Conservation (phyloP, 2,888 invertebrate genomes). For the Drosophila diplacantha region DNA sequence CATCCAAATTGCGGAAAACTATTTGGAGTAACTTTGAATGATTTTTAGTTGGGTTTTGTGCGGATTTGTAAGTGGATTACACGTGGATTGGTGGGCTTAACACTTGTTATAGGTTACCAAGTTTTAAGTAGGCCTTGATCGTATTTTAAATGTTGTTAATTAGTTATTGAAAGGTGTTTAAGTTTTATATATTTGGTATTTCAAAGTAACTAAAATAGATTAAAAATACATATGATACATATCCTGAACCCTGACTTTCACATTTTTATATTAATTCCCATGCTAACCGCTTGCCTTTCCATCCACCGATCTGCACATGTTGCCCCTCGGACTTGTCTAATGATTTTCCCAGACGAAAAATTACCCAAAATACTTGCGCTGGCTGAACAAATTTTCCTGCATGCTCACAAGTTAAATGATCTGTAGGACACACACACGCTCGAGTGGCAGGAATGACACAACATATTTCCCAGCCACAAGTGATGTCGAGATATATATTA, state of each 20-base stretch:
- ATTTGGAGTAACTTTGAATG: conserved; percentile 24
- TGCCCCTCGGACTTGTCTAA: conserved; percentile 7
- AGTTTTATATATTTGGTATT: background rate
- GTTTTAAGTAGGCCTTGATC: background rate
- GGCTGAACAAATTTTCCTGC: conserved; percentile 36
- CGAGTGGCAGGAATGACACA: conserved; percentile 55
- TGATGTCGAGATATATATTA: conserved; percentile 26
- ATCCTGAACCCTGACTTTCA: too few relatives aligned
- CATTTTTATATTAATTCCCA: background rate
- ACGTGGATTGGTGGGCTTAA: conserved; percentile 1
- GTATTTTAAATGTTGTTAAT: too few relatives aligned
- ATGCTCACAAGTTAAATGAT: conserved; percentile 57
- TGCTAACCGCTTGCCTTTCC: background rate
- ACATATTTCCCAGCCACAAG: conserved; percentile 40
- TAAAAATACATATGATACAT: too few relatives aligned
- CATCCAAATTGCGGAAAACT: conserved; percentile 20
- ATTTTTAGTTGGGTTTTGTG: conserved; percentile 10
- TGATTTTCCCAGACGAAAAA: conserved; percentile 23
- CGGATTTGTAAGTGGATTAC: conserved; percentile 20
- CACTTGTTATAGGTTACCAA: background rate
- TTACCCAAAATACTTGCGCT: conserved; percentile 25
- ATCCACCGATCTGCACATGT: conserved; percentile 17
- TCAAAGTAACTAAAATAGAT: background rate
- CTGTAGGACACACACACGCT: conserved; percentile 42
- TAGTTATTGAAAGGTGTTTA: too few relatives aligned